A percentile compares a stretch with the other conserved stretches of the same genome.
These are phyloP conservation scores for Tauraco hartlaubi DNA, from an alignment of 2,797 vertebrate genomes.

Conservation along the genomic window DNA sequence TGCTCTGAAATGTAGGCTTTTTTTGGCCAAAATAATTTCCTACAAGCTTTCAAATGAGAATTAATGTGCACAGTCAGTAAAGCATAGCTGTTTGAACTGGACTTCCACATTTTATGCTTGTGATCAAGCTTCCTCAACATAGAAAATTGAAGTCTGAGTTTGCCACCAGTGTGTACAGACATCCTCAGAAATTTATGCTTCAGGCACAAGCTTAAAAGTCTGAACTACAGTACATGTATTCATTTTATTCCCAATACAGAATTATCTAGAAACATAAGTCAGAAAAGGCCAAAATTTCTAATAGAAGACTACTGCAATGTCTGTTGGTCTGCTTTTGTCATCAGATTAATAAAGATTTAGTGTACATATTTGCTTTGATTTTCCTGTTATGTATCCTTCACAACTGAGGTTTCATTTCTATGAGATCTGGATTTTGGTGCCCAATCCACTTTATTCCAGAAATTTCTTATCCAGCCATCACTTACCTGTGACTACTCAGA, in stretches of 20 bases:
- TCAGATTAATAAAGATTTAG: not conserved
- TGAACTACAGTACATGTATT: not conserved
- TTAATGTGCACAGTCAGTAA: not conserved
- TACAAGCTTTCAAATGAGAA: not conserved
- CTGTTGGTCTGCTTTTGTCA: not conserved
- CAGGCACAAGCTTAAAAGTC: not conserved
- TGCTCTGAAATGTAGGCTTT: not conserved
- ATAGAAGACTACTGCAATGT: not conserved
- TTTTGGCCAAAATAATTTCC: not conserved
- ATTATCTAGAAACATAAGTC: not conserved
- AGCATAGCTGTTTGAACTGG: not conserved
- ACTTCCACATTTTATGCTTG: not conserved
- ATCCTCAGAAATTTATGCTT: not conserved
- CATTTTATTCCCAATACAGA: not conserved
- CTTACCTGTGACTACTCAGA: not conserved
- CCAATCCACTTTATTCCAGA: not conserved
- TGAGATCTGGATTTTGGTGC: not conserved
- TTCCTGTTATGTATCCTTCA: not conserved
- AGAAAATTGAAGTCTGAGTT: not conserved
- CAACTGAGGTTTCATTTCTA: not conserved
- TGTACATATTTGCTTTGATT: not conserved
- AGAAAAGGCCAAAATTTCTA: not conserved
- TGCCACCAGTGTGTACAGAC: not conserved
- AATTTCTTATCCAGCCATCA: not conserved
- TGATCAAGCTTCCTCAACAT: not conserved